phyloP scores from a whole-genome alignment of 2,113 vertebrate species.

The Hippopotamus amphibius region DNA sequence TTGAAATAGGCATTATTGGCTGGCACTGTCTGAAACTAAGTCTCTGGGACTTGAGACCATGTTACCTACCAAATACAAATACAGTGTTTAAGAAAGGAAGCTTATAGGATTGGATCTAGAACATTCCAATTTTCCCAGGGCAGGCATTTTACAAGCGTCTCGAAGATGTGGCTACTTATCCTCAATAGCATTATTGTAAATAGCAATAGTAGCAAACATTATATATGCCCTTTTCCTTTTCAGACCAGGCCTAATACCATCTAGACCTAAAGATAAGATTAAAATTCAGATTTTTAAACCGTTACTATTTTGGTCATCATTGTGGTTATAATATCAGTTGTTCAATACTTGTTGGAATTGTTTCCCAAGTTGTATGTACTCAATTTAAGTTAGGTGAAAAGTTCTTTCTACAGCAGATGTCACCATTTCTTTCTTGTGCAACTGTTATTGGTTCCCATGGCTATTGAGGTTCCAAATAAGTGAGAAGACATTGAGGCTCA shows the following conservation, averaged over 20 bases:
- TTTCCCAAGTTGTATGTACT: background rate
- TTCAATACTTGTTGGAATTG: background rate
- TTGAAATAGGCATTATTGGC: background rate
- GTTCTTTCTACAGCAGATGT: background rate
- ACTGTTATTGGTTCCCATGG: background rate
- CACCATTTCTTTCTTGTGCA: background rate
- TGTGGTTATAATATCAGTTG: background rate
- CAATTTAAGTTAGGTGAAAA: background rate
- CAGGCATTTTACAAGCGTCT: background rate
- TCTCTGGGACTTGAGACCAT: background rate
- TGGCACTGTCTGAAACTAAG: background rate
- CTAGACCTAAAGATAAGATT: background rate
- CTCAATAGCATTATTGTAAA: no score
- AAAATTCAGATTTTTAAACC: background rate
- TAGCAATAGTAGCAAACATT: background rate
- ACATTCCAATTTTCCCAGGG: background rate
- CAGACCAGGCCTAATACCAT: background rate
- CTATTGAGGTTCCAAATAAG: background rate
- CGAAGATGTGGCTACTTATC: background rate
- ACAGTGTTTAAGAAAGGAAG: no score
- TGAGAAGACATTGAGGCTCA: background rate
- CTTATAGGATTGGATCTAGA: accelerated
- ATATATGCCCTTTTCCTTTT: background rate
- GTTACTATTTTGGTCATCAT: background rate
- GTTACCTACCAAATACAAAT: background rate